phyloP scores from a whole-genome alignment of 2,888 invertebrate species.

The Ophioninae sp. region DNA sequence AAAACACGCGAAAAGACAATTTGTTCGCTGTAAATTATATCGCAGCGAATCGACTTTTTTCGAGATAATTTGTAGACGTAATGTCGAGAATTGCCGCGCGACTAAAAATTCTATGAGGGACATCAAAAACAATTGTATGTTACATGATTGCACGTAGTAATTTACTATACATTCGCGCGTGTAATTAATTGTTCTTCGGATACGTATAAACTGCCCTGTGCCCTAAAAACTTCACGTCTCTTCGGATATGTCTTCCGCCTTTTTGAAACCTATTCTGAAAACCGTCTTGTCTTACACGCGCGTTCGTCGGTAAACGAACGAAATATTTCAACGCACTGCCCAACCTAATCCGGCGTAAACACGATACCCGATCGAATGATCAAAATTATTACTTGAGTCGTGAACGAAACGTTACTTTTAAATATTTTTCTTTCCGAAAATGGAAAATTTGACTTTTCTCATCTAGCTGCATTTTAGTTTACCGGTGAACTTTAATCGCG shows the following conservation, averaged over 20 bases:
- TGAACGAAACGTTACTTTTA: background rate
- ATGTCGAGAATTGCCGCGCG: too few species aligned
- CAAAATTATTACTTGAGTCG: background rate
- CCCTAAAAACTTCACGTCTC: background rate
- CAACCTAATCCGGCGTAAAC: background rate
- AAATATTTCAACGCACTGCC: background rate
- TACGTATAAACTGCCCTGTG: background rate
- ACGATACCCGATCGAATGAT: background rate
- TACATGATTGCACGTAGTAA: too few species aligned
- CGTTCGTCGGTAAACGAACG: background rate
- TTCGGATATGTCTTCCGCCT: background rate
- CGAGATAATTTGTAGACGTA: background rate
- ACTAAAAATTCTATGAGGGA: background rate
- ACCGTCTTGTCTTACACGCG: background rate
- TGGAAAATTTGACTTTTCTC: background rate
- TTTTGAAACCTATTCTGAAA: background rate
- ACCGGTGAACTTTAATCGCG: constrained; percentile 53
- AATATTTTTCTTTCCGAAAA: background rate
- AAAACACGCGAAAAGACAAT: background rate
- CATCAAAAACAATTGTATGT: background rate
- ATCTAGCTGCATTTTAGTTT: background rate
- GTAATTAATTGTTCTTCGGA: background rate
- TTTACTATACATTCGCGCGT: background rate
- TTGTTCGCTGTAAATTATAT: background rate
- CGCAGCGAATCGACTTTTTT: background rate